Conservation (phyloP, 2,888 invertebrate genomes). For the Spilosoma lubricipeda region DNA sequence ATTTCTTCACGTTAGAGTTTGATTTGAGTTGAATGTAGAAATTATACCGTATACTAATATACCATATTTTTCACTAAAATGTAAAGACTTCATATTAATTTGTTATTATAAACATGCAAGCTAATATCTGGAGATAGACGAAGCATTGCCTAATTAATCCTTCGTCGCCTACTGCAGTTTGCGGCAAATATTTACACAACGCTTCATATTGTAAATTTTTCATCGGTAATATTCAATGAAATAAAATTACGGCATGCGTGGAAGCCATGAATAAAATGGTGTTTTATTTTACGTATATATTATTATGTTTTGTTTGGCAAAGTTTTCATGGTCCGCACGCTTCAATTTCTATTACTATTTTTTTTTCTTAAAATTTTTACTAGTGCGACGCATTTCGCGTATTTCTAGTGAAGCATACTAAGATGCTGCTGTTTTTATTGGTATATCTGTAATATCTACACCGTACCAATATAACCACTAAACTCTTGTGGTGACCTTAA, state of each 20-base stretch:
- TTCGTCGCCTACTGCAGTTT: background rate
- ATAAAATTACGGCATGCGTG: background rate
- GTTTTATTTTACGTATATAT: slow-evolving; percentile 23
- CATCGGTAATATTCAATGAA: slow-evolving; percentile 1
- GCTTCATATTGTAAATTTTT: slow-evolving; percentile 6
- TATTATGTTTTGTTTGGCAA: background rate
- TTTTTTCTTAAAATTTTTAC: background rate
- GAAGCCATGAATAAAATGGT: background rate
- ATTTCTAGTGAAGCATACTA: too few relatives aligned
- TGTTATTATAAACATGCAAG: background rate
- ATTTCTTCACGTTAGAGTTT: too few relatives aligned
- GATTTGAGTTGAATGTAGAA: too few relatives aligned
- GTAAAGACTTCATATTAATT: background rate
- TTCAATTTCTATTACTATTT: background rate
- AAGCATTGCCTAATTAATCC: background rate
- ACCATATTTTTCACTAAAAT: too few relatives aligned
- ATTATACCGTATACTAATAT: too few relatives aligned
- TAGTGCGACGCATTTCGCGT: too few relatives aligned
- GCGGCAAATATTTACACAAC: background rate
- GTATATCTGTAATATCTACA: too few relatives aligned
- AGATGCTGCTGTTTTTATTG: too few relatives aligned
- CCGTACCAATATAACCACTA: too few relatives aligned
- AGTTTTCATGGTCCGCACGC: background rate
- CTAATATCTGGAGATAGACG: background rate
- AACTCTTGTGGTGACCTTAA: too few relatives aligned